Evolutionary conservation across 30 jellyfish, hydroid and myxozoan genomes (phyloP).

Genomic region (Chrysaora quinquecirrha): DNA sequence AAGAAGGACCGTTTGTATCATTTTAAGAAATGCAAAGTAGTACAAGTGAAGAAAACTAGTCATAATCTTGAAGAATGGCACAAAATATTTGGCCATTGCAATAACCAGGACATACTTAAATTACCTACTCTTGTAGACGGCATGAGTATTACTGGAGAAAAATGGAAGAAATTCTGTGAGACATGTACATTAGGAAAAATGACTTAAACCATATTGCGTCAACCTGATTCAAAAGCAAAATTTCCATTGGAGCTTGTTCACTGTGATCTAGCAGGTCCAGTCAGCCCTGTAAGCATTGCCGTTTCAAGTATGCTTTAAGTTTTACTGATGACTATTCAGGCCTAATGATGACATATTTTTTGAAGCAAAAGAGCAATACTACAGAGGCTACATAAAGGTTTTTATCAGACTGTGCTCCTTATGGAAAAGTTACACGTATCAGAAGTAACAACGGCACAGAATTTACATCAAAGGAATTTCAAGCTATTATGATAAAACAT

Average conservation of each 20-base stretch:
- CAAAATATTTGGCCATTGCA: not conserved
- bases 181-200: not conserved
- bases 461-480: slow-evolving; percentile 2
- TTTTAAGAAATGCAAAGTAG: not conserved
- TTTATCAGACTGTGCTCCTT: slow-evolving; percentile 2
- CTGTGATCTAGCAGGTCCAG: slow-evolving; percentile 6
- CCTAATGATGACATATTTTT: not conserved
- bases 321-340: not conserved
- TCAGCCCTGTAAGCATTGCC: slow-evolving; percentile 2
- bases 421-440: not conserved
- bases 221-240: not conserved
- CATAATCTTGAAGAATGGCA: slow-evolving; percentile 1
- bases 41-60: not conserved
- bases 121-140: slow-evolving; percentile 1
- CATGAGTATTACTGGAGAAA: slow-evolving; percentile 1
- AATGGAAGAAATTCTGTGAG: not conserved
- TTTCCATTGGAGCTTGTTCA: not conserved
- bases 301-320: not conserved
- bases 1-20: not conserved
- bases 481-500: slow-evolving; percentile 18
- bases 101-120: not conserved
- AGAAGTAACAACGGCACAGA: not conserved
- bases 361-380: slow-evolving; percentile 1
- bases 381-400: not conserved
- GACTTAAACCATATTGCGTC: not conserved